Conservation (phyloP, 2,888 invertebrate species). For the Napeogenes inachia region DNA sequence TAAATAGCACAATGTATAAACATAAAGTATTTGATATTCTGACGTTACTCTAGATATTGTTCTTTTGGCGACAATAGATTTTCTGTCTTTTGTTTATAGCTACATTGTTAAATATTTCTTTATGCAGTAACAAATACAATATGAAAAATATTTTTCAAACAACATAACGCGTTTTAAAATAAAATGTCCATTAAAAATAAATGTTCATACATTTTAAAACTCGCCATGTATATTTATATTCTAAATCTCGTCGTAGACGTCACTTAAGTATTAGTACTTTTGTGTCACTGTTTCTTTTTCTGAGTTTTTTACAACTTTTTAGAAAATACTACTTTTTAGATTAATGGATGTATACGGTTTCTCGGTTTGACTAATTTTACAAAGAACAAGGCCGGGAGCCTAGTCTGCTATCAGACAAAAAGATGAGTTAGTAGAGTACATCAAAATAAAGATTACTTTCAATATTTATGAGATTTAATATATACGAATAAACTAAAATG, state of each 20-base stretch:
- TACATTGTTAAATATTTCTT: constrained; percentile 7
- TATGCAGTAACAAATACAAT: constrained; percentile 6
- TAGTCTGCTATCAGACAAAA: background rate
- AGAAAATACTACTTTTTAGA: constrained; percentile 15
- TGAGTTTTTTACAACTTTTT: constrained; percentile 12
- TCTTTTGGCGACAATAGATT: constrained; percentile 8
- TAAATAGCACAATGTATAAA: constrained; percentile 1
- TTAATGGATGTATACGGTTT: constrained; percentile 16
- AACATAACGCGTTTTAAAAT: constrained; percentile 1
- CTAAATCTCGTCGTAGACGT: constrained; percentile 16
- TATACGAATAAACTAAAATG: background rate
- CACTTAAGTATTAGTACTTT: constrained; percentile 18
- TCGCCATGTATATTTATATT: constrained; percentile 5
- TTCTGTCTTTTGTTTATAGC: constrained; percentile 6
- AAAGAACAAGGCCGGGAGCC: background rate
- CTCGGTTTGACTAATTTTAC: constrained; percentile 1
- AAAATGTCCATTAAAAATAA: constrained; percentile 3
- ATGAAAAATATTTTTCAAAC: constrained; percentile 4
- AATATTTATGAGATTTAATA: too few species aligned
- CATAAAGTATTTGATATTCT: constrained; percentile 6
- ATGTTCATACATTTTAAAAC: constrained; percentile 7
- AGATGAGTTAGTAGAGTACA: background rate
- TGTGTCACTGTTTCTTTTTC: constrained; percentile 17
- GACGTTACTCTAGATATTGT: constrained; percentile 5
- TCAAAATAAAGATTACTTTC: too few species aligned